Percentiles rank a stretch among this genome's conserved stretches.
Evolutionary conservation across 2,888 invertebrate genomes (phyloP).

Genomic region (Campoletis raptor): DNA sequence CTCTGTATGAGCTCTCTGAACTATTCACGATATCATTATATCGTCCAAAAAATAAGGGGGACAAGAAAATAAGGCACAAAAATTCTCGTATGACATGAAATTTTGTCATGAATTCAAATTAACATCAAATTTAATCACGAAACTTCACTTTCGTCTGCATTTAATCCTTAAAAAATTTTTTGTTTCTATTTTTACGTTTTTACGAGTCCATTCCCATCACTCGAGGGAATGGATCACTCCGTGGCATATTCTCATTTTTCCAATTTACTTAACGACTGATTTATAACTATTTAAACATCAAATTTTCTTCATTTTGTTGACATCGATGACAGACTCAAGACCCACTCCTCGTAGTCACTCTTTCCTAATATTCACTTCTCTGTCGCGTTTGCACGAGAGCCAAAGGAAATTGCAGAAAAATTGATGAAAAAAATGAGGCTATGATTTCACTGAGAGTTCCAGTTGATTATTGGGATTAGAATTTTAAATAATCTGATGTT

Average conservation of each 20-base stretch:
- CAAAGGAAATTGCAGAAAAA: too few relatives aligned
- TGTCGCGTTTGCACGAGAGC: not conserved
- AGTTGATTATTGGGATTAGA: not conserved
- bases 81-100: constrained; percentile 20
- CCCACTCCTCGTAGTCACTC: too few relatives aligned
- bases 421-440: not conserved
- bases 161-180: too few relatives aligned
- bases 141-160: not conserved
- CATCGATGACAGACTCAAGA: too few relatives aligned
- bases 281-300: too few relatives aligned
- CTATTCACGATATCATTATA: constrained; percentile 19
- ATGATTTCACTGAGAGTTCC: not conserved
- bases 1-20: constrained; percentile 2
- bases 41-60: constrained; percentile 27
- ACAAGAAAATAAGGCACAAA: constrained; percentile 10
- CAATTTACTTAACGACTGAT: too few relatives aligned
- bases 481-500: not conserved
- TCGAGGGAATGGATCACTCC: too few relatives aligned
- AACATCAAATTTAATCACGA: not conserved
- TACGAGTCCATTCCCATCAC: not conserved
- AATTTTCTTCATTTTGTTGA: too few relatives aligned
- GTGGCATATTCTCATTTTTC: too few relatives aligned
- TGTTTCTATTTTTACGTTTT: not conserved
- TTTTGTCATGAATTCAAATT: constrained; percentile 36
- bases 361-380: too few relatives aligned